Conservation (phyloP, 2,113 vertebrate species). For the cat (Felis catus) region F.catus_Fca126_mat1.0 CM031421.1:97709501-97710000, state of each 20-base stretch:
- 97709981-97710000: not conserved
- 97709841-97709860: not conserved
- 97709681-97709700: not conserved
- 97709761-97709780: not conserved
- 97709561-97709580: not conserved
- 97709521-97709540: not conserved
- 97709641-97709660: not conserved
- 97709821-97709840: not conserved
- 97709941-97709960: not conserved
- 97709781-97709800: not conserved
- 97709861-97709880: not conserved
- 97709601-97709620: not conserved
- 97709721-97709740: not conserved
- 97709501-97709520: not conserved
- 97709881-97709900: not conserved
- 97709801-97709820: not conserved
- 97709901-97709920: not conserved
- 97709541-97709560: not conserved
- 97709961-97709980: not conserved
- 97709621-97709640: not conserved
- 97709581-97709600: not conserved
- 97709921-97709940: not conserved
- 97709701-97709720: not conserved
- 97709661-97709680: not conserved
- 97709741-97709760: not conserved